Evolutionary conservation across 2,113 vertebrate genomes (phyloP), one percentile per base, ranked within the genome.

Genomic region (Plotosus lineatus): DNA sequence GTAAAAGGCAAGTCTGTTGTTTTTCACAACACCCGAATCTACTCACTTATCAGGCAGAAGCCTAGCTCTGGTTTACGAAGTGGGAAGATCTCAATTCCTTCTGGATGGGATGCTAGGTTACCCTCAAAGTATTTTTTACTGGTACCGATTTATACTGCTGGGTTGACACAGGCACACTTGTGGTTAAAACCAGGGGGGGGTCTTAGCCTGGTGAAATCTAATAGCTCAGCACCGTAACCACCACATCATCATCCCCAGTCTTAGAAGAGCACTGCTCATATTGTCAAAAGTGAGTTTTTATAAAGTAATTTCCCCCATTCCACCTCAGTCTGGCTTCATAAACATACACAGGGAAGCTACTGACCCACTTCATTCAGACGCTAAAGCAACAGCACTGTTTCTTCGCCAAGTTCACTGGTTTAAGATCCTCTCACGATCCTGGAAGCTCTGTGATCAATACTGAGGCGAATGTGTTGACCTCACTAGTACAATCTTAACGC

Each of bases 341-440:
- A 60, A 82, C 68, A 28, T 36, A 44, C 56, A 61, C 66, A 56
- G 28, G 58, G 66, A 44, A 73, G 72, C 58, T 85, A 78, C 77
- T 85, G 80, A 61, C 76, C 23, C 69, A 42, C 56, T 65, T 46
- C 21, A 56, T 68, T 53, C 61, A 36, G 65, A 85, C 40, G 58
- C 46, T 46, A 77, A 82, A 68, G 73, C 23, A 53, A 23, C 44
- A 77, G 38, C 60, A 19, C n/a, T n/a, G n/a, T n/a, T n/a, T n/a
- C n/a, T n/a, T n/a, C 9, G 3, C 69, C 69, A 78, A 73, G 74
- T 68, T 14, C 85, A 79, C 72, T 66, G 74, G 84, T 87, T 84
- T 90, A 90, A 90, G 86, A 90, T 84, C 84, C 83, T 91, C 90
- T 90, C 89, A 89, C 86, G 84, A 83, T 88, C 88, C 85, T 80